Base-by-base conservation (phyloP, 2,888 invertebrate species). In the Hyles lineata region DNA sequence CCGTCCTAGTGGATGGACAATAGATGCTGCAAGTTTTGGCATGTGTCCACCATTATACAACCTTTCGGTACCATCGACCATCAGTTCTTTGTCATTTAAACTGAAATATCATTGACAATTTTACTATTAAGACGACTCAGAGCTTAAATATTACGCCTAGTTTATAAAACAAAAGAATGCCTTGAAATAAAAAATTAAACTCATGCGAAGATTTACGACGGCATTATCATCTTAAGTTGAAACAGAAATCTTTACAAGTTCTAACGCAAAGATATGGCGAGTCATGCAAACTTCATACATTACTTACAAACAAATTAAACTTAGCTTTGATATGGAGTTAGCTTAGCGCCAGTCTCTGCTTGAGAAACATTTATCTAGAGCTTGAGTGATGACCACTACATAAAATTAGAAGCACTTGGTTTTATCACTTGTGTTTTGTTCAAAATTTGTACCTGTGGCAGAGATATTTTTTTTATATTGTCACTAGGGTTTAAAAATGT, bases 261-360 rank as follows among this genome's bases (percentile, higher is more conserved):
- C n/a, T n/a, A 23, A 55, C 17, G n/a, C 25, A 25, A 25, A 61
- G 60, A 61, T 61, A 59, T 59, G 29, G 23, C 19, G 29, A 25
- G 35, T 35, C 35, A 35, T 63, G n/a, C n/a, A 35, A 63, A 63
- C 63, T 63, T 63, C 63, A 63, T 4, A 63, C 35, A 63, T 63
- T 35, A 63, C n/a, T 63, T 63, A 35, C n/a, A 35, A 63, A 63
- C 63, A 63, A 63, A 35, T 35, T 63, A 35, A 63, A 63, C 25
- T 60, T 60, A 60, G 60, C 63, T 35, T 35, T 32, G 21, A 63
- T 35, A 35, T 11, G 21, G 9, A 63, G 32, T n/a, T 62, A 62
- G 19, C 8, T 63, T 35, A n/a, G 35, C n/a, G 11, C 11, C n/a
- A 35, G 35, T n/a, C 9, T n/a, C 63, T 8, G 1, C 35, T 25